Evolutionary conservation across 2,888 invertebrate species (phyloP), one percentile per base, ranked within the genome.

Genomic region (Pecten maximus): DNA sequence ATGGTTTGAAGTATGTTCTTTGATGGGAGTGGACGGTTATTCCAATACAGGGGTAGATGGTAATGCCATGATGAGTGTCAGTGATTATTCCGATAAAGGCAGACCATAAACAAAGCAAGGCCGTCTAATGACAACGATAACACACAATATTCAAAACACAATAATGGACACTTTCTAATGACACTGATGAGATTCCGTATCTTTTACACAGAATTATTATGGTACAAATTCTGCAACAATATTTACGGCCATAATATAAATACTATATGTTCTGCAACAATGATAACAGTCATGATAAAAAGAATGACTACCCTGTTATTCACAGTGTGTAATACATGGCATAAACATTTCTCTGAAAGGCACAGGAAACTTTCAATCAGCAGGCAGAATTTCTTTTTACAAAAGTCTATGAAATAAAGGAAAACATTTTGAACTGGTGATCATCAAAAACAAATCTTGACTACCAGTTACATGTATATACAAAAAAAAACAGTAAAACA

Each of bases 341-440:
- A 54, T 54, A 54, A 74, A 74, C 28, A 28, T 74, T 28, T 15
- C 74, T 74, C 74, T 74, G 74, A 35, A 74, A 74, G 74, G 74
- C 74, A 74, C 74, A 74, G 35, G 28, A 74, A 74, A n/a, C 48
- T 1, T 3, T 54, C 54, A 54, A 28, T 74, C 74, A 74, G 74
- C 74, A 74, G 35, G 28, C 28, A n/a, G n/a, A 28, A 16, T 44
- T 44, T 44, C 12, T 10, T 44, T 44, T n/a, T n/a, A n/a, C n/a
- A 44, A 44, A 44, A 10, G 44, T 44, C 44, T 44, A 10, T 44
- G 44, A 12, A 44, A 44, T 44, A 44, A 12, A 44, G 44, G 6
- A 44, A 6, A 44, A 44, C 12, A 44, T 44, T 10, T 44, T 44
- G 28, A 15, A 74, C 23, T 28, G 28, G 28, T n/a, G 23, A 54